Evolutionary conservation across 2,888 invertebrate genomes (phyloP).

Genomic region (Galerucella pusilla): DNA sequence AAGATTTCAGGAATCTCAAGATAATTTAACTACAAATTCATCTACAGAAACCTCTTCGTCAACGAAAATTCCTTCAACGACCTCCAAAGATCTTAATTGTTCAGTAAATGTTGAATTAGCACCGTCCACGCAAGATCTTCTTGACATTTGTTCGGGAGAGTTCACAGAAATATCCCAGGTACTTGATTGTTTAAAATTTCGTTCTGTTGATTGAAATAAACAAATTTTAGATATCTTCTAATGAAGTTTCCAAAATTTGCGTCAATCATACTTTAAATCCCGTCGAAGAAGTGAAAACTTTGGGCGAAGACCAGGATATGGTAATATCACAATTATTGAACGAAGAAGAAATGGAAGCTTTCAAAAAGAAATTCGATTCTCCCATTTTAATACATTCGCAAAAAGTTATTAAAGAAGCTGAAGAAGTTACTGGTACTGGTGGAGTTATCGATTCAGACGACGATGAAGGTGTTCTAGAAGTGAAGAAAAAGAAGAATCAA

Average conservation of each 20-base stretch:
- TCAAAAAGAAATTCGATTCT: slow-evolving; percentile 58
- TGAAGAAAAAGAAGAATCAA: slow-evolving; percentile 53
- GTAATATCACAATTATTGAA: slow-evolving; percentile 59
- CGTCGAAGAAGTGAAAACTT: slow-evolving; percentile 36
- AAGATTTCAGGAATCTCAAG: slow-evolving; percentile 52
- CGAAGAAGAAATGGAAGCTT: slow-evolving; percentile 59
- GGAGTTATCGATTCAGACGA: slow-evolving; percentile 56
- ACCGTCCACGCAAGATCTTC: slow-evolving; percentile 57
- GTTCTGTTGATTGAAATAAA: not conserved
- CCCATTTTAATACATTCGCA: slow-evolving; percentile 45
- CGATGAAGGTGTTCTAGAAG: slow-evolving; percentile 48
- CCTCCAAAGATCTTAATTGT: slow-evolving; percentile 29
- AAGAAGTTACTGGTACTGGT: slow-evolving; percentile 51
- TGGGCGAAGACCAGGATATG: slow-evolving; percentile 57
- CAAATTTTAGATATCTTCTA: slow-evolving; percentile 19
- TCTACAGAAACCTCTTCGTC: not conserved
- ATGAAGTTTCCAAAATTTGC: not conserved
- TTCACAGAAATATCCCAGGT: slow-evolving; percentile 52
- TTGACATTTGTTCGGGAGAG: slow-evolving; percentile 60
- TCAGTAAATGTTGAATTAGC: slow-evolving; percentile 21
- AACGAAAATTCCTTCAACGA: slow-evolving; percentile 2
- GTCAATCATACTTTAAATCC: slow-evolving; percentile 26
- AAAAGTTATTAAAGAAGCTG: slow-evolving; percentile 37
- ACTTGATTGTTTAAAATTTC: not conserved
- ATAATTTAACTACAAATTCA: not conserved